These are phyloP conservation scores for Tychaedon coryphoeus DNA, from an alignment of 2,113 vertebrate species.

Conservation along the genomic window DNA sequence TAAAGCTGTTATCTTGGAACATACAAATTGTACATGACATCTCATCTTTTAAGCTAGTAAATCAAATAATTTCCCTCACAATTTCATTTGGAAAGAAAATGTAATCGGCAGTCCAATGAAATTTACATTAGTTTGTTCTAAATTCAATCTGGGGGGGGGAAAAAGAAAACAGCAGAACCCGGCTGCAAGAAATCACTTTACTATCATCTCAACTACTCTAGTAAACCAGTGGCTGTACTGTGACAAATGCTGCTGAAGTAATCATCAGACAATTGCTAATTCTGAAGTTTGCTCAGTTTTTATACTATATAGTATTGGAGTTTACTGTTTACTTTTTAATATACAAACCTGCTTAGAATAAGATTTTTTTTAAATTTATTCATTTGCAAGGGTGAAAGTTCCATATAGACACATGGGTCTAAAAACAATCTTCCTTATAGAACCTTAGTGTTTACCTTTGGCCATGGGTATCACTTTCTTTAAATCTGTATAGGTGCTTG, in stretches of 20 bases:
- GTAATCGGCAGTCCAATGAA: not conserved
- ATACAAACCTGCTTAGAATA: not conserved
- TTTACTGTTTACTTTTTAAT: not conserved
- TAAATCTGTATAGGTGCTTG: not conserved
- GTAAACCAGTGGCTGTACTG: not conserved
- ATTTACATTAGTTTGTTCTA: not conserved
- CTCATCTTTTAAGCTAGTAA: constrained; percentile 24
- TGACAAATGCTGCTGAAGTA: not conserved
- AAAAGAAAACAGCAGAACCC: not conserved
- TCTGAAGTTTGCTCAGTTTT: not conserved
- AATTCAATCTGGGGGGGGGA: not conserved
- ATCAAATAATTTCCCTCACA: not conserved
- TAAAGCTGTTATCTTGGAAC: not conserved
- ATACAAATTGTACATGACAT: not conserved
- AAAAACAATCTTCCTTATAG: not conserved
- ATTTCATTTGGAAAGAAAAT: constrained; percentile 32
- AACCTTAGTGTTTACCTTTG: not conserved
- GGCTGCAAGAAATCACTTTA: not conserved
- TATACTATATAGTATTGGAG: not conserved
- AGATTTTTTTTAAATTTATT: not conserved
- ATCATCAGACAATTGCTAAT: not conserved
- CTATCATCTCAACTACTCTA: not conserved
- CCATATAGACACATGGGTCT: not conserved
- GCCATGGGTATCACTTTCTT: not conserved
- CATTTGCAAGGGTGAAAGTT: not conserved